Evolutionary conservation across 2,888 invertebrate species (phyloP).

Genomic region (Melipona bicolor): DNA sequence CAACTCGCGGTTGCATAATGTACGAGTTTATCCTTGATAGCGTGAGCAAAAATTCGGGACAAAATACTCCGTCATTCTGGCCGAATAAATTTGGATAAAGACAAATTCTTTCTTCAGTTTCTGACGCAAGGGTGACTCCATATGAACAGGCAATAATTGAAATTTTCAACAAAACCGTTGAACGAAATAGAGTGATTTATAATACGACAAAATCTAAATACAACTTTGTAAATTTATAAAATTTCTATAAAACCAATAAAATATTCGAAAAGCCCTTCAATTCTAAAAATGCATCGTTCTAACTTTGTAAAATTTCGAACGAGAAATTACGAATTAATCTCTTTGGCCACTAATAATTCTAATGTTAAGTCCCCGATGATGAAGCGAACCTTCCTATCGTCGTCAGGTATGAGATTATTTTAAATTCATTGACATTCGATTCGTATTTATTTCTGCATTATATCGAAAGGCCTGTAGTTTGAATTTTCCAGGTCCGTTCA

Average conservation of each 20-base stretch:
- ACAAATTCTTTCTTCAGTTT: background rate
- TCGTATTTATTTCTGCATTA: conserved; percentile 5
- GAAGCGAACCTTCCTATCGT: background rate
- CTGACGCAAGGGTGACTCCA: background rate
- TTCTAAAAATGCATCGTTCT: too few species aligned
- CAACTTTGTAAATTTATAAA: too few species aligned
- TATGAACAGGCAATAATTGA: background rate
- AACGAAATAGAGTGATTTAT: too few species aligned
- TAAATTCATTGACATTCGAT: conserved; percentile 6
- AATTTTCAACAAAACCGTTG: background rate
- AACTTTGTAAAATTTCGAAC: too few species aligned
- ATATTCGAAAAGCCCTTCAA: too few species aligned
- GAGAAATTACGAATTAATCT: too few species aligned
- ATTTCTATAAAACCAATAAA: too few species aligned
- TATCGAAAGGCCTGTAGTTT: background rate
- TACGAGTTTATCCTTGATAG: conserved; percentile 40
- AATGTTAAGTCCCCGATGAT: too few species aligned
- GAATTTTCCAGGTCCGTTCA: conserved; percentile 9
- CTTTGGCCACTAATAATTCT: too few species aligned
- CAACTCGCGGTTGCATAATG: conserved; percentile 47
- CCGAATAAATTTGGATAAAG: conserved; percentile 7
- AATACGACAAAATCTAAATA: too few species aligned
- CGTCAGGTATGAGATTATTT: conserved; percentile 23
- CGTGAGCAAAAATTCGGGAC: conserved; percentile 38
- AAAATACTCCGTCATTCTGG: background rate